These are phyloP conservation scores for Lasioglossum lativentre DNA, from an alignment of 2,888 invertebrate genomes.

Conservation along the genomic window DNA sequence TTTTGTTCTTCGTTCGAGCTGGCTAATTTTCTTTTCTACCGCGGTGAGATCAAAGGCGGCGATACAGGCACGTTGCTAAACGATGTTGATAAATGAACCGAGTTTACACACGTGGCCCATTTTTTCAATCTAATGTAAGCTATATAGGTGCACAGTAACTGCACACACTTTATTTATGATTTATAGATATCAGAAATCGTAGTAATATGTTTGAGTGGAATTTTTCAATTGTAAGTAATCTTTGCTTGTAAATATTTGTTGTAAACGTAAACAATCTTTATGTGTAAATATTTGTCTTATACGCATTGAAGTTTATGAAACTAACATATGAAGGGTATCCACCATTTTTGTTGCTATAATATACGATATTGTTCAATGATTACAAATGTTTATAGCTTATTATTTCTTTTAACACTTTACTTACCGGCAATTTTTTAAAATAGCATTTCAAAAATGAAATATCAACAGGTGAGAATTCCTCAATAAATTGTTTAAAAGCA, in stretches of 20 bases:
- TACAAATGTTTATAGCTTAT: too few species aligned
- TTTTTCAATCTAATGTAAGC: not conserved
- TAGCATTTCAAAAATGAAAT: too few species aligned
- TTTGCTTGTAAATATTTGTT: too few species aligned
- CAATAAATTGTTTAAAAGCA: not conserved
- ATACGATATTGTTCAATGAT: too few species aligned
- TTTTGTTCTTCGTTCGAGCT: not conserved
- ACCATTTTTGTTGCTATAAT: too few species aligned
- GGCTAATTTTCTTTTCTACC: not conserved
- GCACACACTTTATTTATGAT: not conserved
- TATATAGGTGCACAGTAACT: not conserved
- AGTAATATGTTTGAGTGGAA: not conserved
- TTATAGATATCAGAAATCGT: not conserved
- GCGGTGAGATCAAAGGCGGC: conserved; percentile 11
- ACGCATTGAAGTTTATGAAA: not conserved
- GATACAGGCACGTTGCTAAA: conserved; percentile 13
- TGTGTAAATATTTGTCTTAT: too few species aligned
- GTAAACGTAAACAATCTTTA: not conserved
- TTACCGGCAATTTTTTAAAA: too few species aligned
- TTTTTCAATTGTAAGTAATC: not conserved
- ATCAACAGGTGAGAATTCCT: too few species aligned
- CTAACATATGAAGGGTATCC: not conserved
- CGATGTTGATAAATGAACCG: conserved; percentile 29
- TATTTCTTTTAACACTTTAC: too few species aligned
- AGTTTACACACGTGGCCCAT: not conserved